Evolutionary conservation across 2,113 vertebrate species (phyloP).

Genomic region (Sylvia atricapilla): DNA sequence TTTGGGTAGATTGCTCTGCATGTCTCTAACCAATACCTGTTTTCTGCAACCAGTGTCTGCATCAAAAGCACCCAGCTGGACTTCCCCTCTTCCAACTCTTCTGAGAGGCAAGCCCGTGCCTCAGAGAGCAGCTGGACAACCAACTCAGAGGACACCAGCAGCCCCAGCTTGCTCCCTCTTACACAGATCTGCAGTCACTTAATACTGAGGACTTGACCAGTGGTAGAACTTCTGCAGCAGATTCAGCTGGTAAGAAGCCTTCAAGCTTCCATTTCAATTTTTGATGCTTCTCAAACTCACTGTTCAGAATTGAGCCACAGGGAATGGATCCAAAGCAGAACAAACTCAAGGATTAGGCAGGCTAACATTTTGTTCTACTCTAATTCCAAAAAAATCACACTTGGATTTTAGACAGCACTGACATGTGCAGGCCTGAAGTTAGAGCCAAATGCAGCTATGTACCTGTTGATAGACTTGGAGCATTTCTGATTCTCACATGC

Average conservation of each 20-base stretch:
- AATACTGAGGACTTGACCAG: conserved; percentile 70
- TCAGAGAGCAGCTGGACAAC: conserved; percentile 79
- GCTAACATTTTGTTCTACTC: not conserved
- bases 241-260: conserved; percentile 73
- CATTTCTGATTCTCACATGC: not conserved
- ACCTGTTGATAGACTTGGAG: not conserved
- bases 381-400: not conserved
- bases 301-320: not conserved
- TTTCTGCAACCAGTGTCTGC: conserved; percentile 45
- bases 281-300: not conserved
- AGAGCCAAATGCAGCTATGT: not conserved
- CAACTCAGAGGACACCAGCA: conserved; percentile 75
- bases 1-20: not conserved
- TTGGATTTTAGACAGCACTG: not conserved
- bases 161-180: conserved; percentile 73
- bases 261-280: not conserved
- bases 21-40: not conserved
- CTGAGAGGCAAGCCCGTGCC: conserved; percentile 53
- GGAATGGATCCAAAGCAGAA: not conserved
- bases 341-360: not conserved
- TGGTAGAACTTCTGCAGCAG: conserved; percentile 66
- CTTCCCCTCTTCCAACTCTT: conserved; percentile 62
- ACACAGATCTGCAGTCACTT: conserved; percentile 72
- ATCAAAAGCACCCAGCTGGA: conserved; percentile 67
- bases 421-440: not conserved